These are phyloP conservation scores for Montipora cactus DNA, from an alignment of 64 coral and sea anemone species.

Conservation along the genomic window DNA sequence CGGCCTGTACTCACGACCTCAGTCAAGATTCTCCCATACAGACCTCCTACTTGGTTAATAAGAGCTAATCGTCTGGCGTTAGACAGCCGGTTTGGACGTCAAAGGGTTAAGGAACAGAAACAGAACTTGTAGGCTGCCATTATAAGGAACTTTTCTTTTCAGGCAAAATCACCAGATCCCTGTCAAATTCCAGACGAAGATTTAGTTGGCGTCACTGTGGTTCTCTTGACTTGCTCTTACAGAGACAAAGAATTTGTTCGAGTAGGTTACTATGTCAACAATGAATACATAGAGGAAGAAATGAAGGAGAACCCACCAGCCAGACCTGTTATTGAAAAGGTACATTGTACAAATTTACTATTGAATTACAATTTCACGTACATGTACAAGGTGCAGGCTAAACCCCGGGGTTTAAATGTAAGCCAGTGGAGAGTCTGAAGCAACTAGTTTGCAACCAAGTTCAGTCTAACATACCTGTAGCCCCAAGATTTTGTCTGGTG, in stretches of 20 bases:
- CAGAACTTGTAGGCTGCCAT: too few species aligned
- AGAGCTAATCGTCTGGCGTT: too few species aligned
- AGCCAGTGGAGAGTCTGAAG: too few species aligned
- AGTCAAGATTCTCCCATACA: too few species aligned
- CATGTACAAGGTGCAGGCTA: background rate
- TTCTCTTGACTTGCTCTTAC: conserved; percentile 93
- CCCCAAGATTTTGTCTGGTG: too few species aligned
- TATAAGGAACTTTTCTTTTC: background rate
- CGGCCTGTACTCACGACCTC: too few species aligned
- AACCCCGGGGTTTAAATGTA: too few species aligned
- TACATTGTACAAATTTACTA: conserved; percentile 4
- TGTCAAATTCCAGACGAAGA: conserved; percentile 87
- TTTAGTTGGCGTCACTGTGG: conserved; percentile 92
- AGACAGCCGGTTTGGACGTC: too few species aligned
- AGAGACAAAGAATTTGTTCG: conserved; percentile 91
- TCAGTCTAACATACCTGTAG: too few species aligned
- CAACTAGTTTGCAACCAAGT: too few species aligned
- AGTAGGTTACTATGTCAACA: conserved; percentile 99
- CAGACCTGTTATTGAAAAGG: conserved; percentile 93
- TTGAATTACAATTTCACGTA: background rate
- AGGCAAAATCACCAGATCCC: conserved; percentile 95
- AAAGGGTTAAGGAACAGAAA: too few species aligned
- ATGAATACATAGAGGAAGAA: conserved; percentile 94
- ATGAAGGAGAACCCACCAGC: conserved; percentile 96
- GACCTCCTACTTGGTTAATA: too few species aligned